A percentile compares a stretch with the other conserved stretches of the same genome.
phyloP scores from a whole-genome alignment of 2,888 invertebrate species.

The Nyleta sp. region DNA sequence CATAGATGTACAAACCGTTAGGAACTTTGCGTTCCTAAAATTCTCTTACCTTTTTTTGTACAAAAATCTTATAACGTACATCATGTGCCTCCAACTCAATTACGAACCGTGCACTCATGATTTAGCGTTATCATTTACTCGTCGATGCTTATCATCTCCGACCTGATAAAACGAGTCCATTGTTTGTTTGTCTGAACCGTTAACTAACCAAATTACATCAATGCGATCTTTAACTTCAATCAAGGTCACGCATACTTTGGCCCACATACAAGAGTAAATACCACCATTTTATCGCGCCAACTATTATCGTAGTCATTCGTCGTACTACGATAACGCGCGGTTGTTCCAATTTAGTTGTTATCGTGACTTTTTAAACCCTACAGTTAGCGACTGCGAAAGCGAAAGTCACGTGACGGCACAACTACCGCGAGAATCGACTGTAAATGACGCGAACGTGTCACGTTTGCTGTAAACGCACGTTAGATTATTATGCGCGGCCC shows the following conservation, averaged over 20 bases:
- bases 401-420: slow-evolving; percentile 47
- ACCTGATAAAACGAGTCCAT: slow-evolving; percentile 24
- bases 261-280: slow-evolving; percentile 51
- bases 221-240: slow-evolving; percentile 44
- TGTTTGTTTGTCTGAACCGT: slow-evolving; percentile 39
- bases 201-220: slow-evolving; percentile 53
- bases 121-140: slow-evolving; percentile 27
- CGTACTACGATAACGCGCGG: slow-evolving; percentile 35
- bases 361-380: slow-evolving; percentile 46
- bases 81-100: too few species aligned
- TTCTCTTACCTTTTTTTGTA: too few species aligned
- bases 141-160: slow-evolving; percentile 17
- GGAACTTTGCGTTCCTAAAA: too few species aligned
- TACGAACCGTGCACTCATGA: slow-evolving; percentile 5
- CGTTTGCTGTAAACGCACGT: slow-evolving; percentile 38
- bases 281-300: slow-evolving; percentile 25
- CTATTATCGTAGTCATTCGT: slow-evolving; percentile 29
- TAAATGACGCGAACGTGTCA: slow-evolving; percentile 48
- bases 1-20: too few species aligned
- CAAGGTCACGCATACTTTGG: slow-evolving; percentile 59
- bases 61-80: too few species aligned
- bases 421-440: slow-evolving; percentile 33
- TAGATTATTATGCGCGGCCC: neutral
- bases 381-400: slow-evolving; percentile 42
- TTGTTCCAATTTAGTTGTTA: slow-evolving; percentile 47